A percentile compares a stretch with the other conserved stretches of the same genome.
Conservation (phyloP, 2,888 invertebrate species). For the Nephrocerus scutellatus region DNA sequence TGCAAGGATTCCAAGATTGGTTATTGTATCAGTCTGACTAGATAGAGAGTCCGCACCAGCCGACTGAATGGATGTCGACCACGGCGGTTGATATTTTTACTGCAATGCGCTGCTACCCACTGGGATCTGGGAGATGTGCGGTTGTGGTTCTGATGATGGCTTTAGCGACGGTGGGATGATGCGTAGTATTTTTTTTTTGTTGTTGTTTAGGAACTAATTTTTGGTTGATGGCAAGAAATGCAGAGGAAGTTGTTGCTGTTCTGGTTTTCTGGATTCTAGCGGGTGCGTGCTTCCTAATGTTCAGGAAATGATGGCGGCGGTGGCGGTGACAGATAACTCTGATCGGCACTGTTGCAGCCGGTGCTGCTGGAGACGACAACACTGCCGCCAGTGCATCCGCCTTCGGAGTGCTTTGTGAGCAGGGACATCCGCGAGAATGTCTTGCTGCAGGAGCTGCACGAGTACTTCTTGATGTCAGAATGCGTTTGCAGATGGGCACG, state of each 20-base stretch:
- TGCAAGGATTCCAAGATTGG: too few relatives aligned
- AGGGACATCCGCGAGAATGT: constrained; percentile 97
- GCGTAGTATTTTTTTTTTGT: constrained; percentile 7
- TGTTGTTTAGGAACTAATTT: constrained; percentile 47
- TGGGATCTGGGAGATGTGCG: too few relatives aligned
- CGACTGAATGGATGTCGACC: too few relatives aligned
- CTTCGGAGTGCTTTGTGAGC: constrained; percentile 86
- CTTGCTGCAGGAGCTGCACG: constrained; percentile 85
- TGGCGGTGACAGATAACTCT: too few relatives aligned
- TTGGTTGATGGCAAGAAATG: constrained; percentile 43
- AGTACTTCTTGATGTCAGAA: constrained; percentile 96
- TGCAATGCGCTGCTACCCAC: too few relatives aligned
- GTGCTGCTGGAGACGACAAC: too few relatives aligned
- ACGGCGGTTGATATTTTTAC: too few relatives aligned
- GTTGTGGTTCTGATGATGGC: too few relatives aligned
- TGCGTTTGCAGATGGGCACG: constrained; percentile 96
- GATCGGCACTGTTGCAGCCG: too few relatives aligned
- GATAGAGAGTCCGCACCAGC: too few relatives aligned
- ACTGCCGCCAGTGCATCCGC: constrained; percentile 71
- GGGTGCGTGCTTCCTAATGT: constrained; percentile 19
- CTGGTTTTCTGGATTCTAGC: constrained; percentile 14
- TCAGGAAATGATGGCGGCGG: constrained; percentile 3
- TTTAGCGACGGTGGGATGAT: too few relatives aligned
- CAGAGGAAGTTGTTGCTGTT: constrained; percentile 20
- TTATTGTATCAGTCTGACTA: too few relatives aligned